Base-by-base conservation (phyloP, 2,113 vertebrate genomes). In the Salvator merianae region DNA sequence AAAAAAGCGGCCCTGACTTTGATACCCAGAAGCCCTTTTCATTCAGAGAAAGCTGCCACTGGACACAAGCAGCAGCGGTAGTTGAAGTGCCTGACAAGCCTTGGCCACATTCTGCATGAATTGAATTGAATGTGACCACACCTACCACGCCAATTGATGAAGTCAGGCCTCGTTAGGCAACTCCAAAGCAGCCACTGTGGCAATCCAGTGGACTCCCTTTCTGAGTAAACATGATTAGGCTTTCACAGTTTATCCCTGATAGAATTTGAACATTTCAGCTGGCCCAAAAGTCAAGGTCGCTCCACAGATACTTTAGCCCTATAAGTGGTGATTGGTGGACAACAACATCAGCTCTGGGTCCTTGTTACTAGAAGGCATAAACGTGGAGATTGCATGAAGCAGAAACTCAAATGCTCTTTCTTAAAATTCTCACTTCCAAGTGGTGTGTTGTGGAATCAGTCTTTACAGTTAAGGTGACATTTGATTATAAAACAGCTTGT, bases 391-490 rank as follows among this genome's bases (percentile, higher is more conserved):
- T 1, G 3, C 20, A 84, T 66, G 79, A 36, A 71, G 38, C 66
- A 88, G n/a, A 47, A 18, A 80, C 6, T 3, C 1, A 43, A 72
- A 28, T 73, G 86, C 12, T 9, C 16, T 55, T 86, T 53, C 47
- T 84, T 82, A 65, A 47, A 66, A 76, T 14, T 65, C 38, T 20
- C 34, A 69, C n/a, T 69, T 84, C 82, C 69, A 82, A 1, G 73
- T 0, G 65, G 62, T 86, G 40, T 18, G 7, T 86, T 88, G 47
- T 86, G 66, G 82, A 86, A 84, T 82, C 8, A 36, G 2, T 32
- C 5, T 84, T 50, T 13, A 53, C 10, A 9, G 72, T 89, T 84
- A 91, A 74, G 55, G 70, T 89, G 86, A 88, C 84, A 59, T 84
- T 87, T 89, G 88, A 53, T 1, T 74, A 0, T n/a, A 9, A 38